These are phyloP conservation scores for Bugulina stolonifera DNA, from an alignment of 2,888 invertebrate species.

Conservation along the genomic window DNA sequence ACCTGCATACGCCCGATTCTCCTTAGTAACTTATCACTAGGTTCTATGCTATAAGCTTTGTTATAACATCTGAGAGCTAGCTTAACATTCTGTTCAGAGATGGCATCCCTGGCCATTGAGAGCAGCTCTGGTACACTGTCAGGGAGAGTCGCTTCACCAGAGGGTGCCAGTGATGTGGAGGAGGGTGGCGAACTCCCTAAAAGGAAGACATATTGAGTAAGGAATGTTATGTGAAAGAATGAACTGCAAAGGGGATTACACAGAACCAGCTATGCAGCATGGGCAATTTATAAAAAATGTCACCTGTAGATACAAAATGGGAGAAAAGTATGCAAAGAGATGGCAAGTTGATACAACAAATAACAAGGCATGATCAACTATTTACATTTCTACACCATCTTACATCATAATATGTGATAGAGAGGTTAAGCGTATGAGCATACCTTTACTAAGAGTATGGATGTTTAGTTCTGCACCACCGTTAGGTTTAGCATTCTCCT, in stretches of 20 bases:
- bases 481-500: no score
- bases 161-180: not conserved
- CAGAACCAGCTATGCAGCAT: not conserved
- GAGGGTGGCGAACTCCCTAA: not conserved
- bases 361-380: no score
- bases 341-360: no score
- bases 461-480: no score
- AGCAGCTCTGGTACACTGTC: not conserved
- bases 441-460: no score
- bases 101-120: not conserved
- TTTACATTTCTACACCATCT: no score
- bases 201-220: not conserved
- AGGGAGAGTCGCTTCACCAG: not conserved
- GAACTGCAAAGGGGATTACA: not conserved
- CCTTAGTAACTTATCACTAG: conserved; percentile 26
- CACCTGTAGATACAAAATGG: no score
- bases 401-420: no score
- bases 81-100: conserved; percentile 7
- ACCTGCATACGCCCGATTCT: conserved; percentile 26
- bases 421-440: no score
- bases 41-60: conserved; percentile 27
- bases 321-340: no score
- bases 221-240: not conserved
- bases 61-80: conserved; percentile 1
- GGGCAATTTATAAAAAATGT: no score